Evolutionary conservation across 53 echinoderm and acorn worm genomes (phyloP).

Genomic region (Mesocentrotus franciscanus): DNA sequence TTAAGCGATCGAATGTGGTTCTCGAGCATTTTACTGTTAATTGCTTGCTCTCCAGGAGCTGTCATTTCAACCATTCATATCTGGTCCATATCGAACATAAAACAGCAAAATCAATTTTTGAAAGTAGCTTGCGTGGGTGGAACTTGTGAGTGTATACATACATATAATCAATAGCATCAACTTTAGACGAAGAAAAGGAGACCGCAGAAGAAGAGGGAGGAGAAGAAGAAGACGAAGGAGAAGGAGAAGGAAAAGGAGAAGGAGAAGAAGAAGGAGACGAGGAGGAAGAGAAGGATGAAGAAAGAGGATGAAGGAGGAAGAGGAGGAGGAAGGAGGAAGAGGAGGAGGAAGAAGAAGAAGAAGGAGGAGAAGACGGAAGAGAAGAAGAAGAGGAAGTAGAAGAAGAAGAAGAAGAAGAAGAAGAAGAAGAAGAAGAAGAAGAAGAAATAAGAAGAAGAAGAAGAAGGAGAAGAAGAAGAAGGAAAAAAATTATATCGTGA

Average conservation of each 20-base stretch:
- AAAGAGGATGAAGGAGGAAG: background rate
- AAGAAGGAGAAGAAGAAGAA: no score
- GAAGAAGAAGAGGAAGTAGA: background rate
- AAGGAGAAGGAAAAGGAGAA: background rate
- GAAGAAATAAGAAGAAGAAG: no score
- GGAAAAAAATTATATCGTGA: background rate
- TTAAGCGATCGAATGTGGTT: background rate
- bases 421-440: background rate
- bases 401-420: background rate
- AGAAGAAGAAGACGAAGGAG: no score
- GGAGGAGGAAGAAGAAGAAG: background rate
- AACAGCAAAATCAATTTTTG: background rate
- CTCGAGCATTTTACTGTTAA: background rate
- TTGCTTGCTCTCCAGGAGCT: background rate
- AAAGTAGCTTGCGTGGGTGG: background rate
- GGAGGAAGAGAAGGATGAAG: background rate
- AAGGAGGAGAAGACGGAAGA: background rate
- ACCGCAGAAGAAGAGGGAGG: no score
- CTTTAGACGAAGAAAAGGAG: background rate
- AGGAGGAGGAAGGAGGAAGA: background rate
- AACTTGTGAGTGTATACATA: background rate
- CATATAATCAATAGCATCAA: background rate
- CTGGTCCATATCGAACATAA: background rate
- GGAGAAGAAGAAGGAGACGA: background rate
- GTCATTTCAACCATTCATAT: background rate